A percentile compares a stretch with the other conserved stretches of the same genome.
phyloP scores from a whole-genome alignment of 2,888 invertebrate species.

The Drosophila mettleri region DNA sequence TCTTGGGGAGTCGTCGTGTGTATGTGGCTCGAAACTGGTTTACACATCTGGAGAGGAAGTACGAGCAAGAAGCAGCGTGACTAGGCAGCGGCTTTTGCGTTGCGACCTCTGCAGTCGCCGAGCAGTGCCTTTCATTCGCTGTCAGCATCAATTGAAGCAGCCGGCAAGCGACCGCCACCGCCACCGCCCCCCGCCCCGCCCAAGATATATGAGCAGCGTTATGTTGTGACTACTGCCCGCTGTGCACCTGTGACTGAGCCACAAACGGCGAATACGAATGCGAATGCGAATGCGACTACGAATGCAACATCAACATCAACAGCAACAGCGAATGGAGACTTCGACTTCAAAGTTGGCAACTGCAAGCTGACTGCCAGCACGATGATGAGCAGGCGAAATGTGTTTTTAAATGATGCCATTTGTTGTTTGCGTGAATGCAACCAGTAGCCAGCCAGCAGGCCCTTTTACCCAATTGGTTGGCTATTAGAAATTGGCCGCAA shows the following conservation, averaged over 20 bases:
- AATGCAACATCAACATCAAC: neutral
- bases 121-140: constrained; percentile 75
- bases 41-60: constrained; percentile 62
- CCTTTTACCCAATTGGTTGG: constrained; percentile 49
- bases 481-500: constrained; percentile 56
- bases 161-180: constrained; percentile 34
- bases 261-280: neutral
- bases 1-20: constrained; percentile 70
- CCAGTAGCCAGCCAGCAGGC: constrained; percentile 61
- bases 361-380: constrained; percentile 21
- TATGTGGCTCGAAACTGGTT: constrained; percentile 64
- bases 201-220: constrained; percentile 72
- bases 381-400: constrained; percentile 74
- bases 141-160: constrained; percentile 79
- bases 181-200: constrained; percentile 7
- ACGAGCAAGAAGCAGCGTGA: constrained; percentile 39
- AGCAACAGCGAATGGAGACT: constrained; percentile 19
- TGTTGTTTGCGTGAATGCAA: constrained; percentile 70
- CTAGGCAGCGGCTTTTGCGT: constrained; percentile 38
- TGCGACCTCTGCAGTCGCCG: constrained; percentile 49
- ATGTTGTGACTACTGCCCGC: constrained; percentile 75
- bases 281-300: too few species aligned
- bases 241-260: constrained; percentile 77
- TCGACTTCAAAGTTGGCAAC: constrained; percentile 29
- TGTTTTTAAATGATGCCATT: constrained; percentile 83